A percentile compares a stretch with the other conserved stretches of the same genome.
phyloP scores from a whole-genome alignment of 2,888 invertebrate genomes.

The Nemurella pictetii region DNA sequence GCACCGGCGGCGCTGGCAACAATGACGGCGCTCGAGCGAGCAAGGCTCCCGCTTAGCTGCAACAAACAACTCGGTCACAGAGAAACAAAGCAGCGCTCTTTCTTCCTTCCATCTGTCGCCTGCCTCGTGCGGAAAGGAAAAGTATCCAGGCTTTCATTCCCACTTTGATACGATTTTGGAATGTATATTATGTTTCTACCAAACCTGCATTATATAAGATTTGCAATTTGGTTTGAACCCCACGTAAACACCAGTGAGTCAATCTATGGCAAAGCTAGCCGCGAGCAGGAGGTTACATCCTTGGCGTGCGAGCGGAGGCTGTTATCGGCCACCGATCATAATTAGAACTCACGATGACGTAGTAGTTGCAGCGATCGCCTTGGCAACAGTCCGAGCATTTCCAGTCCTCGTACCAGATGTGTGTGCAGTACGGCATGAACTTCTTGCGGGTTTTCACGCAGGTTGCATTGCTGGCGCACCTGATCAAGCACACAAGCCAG shows the following conservation, averaged over 20 bases:
- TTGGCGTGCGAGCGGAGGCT: no score
- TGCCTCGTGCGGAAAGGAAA: no score
- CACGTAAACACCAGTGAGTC: no score
- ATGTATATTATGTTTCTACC: no score
- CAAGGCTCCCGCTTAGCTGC: constrained; percentile 40
- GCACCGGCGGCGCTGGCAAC: constrained; percentile 2
- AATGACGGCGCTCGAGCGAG: constrained; percentile 33
- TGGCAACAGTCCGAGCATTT: constrained; percentile 94
- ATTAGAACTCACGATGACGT: constrained; percentile 76
- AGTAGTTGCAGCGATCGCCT: constrained; percentile 95
- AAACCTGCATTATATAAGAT: no score
- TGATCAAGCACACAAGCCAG: no score
- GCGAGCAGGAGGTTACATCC: no score
- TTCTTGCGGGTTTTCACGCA: constrained; percentile 73
- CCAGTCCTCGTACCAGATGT: constrained; percentile 97
- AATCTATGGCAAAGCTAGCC: no score
- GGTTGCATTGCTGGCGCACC: constrained; percentile 76
- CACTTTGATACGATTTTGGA: no score
- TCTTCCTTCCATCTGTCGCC: no score
- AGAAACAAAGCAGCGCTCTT: neutral
- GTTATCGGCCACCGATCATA: neutral
- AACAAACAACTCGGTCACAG: constrained; percentile 3
- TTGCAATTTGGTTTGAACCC: no score
- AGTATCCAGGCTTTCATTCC: no score
- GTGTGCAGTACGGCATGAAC: constrained; percentile 79